Evolutionary conservation across 2,113 vertebrate genomes (phyloP).

Genomic region (Macquaria australasica): DNA sequence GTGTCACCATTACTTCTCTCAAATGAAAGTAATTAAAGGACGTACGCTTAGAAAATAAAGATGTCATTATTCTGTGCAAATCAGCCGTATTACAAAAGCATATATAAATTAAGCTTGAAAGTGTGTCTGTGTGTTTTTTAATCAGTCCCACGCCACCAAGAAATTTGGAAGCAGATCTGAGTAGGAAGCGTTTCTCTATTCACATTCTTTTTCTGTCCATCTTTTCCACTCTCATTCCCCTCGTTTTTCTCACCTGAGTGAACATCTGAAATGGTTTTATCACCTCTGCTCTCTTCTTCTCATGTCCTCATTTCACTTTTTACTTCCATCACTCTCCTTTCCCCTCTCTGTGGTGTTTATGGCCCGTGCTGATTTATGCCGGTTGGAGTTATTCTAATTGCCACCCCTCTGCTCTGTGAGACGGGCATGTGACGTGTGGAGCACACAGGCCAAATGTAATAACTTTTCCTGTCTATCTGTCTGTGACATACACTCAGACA

Average conservation of each 20-base stretch:
- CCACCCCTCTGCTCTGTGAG: slow-evolving; percentile 32
- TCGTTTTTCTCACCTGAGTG: slow-evolving; percentile 38
- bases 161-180: slow-evolving; percentile 35
- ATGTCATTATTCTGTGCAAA: not conserved
- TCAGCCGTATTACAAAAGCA: not conserved
- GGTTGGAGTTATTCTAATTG: slow-evolving; percentile 58
- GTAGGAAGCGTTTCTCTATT: slow-evolving; percentile 19
- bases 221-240: not conserved
- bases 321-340: slow-evolving; percentile 19
- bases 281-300: slow-evolving; percentile 40
- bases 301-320: slow-evolving; percentile 46
- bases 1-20: not conserved
- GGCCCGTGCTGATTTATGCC: slow-evolving; percentile 62
- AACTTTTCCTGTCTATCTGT: slow-evolving; percentile 34
- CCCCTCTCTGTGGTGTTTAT: slow-evolving; percentile 48
- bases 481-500: slow-evolving; percentile 16
- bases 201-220: not conserved
- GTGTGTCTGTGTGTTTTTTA: not conserved
- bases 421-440: slow-evolving; percentile 30
- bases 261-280: slow-evolving; percentile 58
- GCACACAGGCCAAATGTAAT: slow-evolving; percentile 35
- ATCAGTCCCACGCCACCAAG: slow-evolving; percentile 39
- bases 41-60: not conserved
- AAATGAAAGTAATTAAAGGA: not conserved
- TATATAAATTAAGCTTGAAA: not conserved